These are phyloP conservation scores for Priapulus caudatus DNA, from an alignment of 2,888 invertebrate species.

Conservation along the genomic window DNA sequence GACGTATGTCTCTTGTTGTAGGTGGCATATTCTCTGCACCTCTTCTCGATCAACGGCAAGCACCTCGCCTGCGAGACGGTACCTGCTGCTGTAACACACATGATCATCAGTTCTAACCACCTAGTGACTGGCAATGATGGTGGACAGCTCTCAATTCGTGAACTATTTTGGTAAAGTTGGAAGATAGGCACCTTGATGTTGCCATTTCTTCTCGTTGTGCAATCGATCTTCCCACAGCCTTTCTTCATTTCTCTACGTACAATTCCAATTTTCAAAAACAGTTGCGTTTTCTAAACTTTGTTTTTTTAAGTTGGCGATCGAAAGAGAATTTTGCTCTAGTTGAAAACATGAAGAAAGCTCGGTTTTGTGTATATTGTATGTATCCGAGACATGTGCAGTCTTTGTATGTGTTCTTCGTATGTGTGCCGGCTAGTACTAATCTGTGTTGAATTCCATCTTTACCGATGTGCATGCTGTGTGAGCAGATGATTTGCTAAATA, in stretches of 20 bases:
- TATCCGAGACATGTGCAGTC: too few species aligned
- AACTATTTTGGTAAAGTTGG: conserved; percentile 34
- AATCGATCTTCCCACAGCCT: neutral
- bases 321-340: too few species aligned
- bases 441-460: too few species aligned
- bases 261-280: neutral
- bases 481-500: too few species aligned
- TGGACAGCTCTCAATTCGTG: conserved; percentile 34
- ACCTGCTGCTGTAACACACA: conserved; percentile 27
- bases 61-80: conserved; percentile 30
- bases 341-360: too few species aligned
- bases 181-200: neutral
- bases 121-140: conserved; percentile 33
- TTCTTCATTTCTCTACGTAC: neutral
- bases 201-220: neutral
- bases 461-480: too few species aligned
- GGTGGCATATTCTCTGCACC: conserved; percentile 23
- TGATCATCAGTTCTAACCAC: conserved; percentile 33
- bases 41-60: conserved; percentile 37
- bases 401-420: too few species aligned
- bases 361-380: too few species aligned
- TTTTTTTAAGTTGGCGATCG: too few species aligned
- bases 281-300: conserved; percentile 9
- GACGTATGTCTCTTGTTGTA: too few species aligned
- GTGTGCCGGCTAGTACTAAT: too few species aligned